Base-by-base conservation (phyloP, 2,113 vertebrate genomes). In the Cervus canadensis region DNA sequence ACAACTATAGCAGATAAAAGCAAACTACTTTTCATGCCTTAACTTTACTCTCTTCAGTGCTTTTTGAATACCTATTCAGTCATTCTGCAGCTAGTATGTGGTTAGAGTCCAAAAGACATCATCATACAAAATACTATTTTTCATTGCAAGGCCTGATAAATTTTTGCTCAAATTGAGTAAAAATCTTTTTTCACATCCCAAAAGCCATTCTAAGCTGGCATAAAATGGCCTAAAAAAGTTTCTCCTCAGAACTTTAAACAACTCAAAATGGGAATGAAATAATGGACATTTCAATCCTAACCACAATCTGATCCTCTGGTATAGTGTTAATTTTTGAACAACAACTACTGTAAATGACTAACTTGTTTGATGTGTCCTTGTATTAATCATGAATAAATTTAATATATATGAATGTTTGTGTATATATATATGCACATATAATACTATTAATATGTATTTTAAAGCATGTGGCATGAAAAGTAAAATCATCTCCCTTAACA, bases 211-310 rank as follows among this genome's bases (percentile, higher is more conserved):
- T 93, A 86, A 93, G 12, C 36, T 79, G 10, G 28, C 23, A 94
- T 88, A 94, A 96, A 94, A 91, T 88, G 54, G 48, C 11, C 23
- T 59, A 25, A 48, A 64, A 91, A 62, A 85, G 71, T 82, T 82
- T 33, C 82, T 89, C 56, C 60, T 82, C 52, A 93, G 40, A 95
- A 89, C 71, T 92, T 84, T 25, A 50, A 79, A 87, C 50, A 94
- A 90, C 59, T 93, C 85, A 96, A 83, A 98, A 67, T 78, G 26
- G 13, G 43, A 93, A 56, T 81, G 15, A 94, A 97, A 94, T 91
- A 94, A 96, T 78, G 4, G 25, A 98, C 86, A 86, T 91, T 57
- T 94, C 59, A 71, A 43, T 84, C 17, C 28, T 96, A 85, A 95
- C 26, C 11, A 52, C 36, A 97, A 52, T 78, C 16, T 85, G 76